Evolutionary conservation across 30 jellyfish, hydroid and myxozoan genomes (phyloP).

Genomic region (Hydra vulgaris): DNA sequence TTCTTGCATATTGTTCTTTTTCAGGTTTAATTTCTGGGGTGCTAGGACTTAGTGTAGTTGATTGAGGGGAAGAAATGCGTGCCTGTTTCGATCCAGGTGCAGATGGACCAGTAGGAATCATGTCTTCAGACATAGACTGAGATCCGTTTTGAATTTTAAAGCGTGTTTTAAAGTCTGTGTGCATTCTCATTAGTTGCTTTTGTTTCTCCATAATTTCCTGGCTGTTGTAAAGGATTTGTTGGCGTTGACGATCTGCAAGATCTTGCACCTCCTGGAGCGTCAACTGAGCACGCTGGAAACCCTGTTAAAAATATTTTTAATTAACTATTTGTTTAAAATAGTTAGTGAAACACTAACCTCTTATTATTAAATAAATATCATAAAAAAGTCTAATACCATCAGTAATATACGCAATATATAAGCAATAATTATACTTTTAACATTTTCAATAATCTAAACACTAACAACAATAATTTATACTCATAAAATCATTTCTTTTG

Average conservation of each 20-base stretch:
- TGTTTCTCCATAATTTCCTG: conserved; percentile 73
- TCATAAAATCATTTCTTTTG: no score
- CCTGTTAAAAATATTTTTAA: conserved; percentile 13
- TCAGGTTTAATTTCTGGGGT: conserved; percentile 20
- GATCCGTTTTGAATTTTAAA: conserved; percentile 4
- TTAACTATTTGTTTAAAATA: background rate
- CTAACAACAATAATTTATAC: no score
- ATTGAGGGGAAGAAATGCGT: conserved; percentile 30
- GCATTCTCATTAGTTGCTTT: conserved; percentile 79
- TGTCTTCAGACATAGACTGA: background rate
- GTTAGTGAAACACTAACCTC: background rate
- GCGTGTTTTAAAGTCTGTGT: conserved; percentile 21
- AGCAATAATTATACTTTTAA: no score
- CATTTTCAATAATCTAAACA: no score
- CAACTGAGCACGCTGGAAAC: conserved; percentile 57
- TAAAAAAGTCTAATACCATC: no score
- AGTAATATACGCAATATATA: no score
- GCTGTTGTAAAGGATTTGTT: conserved; percentile 65
- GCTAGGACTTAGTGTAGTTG: background rate
- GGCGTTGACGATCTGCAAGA: conserved; percentile 89
- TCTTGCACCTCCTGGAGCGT: conserved; percentile 70
- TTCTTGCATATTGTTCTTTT: conserved; percentile 64
- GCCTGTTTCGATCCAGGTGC: conserved; percentile 32
- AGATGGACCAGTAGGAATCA: conserved; percentile 13
- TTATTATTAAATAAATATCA: no score